Evolutionary conservation across 2,797 vertebrate genomes (phyloP).

Genomic region (Clarias pachynema): DNA sequence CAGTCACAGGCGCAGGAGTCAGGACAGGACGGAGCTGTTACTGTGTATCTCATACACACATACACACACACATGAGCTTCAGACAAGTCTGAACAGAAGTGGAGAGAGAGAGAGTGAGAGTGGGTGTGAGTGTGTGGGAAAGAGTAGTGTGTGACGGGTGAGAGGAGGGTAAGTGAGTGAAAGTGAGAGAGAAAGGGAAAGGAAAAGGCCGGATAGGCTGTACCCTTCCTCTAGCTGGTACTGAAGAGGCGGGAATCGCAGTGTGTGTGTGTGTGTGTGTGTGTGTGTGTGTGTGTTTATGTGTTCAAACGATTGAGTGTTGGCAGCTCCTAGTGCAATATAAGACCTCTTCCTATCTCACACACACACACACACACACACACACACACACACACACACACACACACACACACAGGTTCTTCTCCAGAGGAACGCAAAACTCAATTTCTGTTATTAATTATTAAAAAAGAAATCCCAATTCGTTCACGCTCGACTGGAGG

Average conservation of each 20-base stretch:
- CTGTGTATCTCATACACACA: slow-evolving; percentile 2
- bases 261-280: slow-evolving; percentile 6
- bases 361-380: background rate
- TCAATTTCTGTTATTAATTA: background rate
- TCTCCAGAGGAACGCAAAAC: background rate
- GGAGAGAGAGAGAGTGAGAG: background rate
- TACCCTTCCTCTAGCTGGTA: slow-evolving; percentile 31
- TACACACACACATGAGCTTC: background rate
- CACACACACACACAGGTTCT: background rate
- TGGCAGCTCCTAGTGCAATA: background rate
- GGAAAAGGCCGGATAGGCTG: slow-evolving; percentile 10
- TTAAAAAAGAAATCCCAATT: background rate
- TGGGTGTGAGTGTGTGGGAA: background rate
- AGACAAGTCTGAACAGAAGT: slow-evolving; percentile 43
- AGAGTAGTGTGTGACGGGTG: background rate
- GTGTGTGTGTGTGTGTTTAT: background rate
- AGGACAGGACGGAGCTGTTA: slow-evolving; percentile 8
- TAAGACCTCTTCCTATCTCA: background rate
- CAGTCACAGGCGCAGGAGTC: slow-evolving; percentile 12
- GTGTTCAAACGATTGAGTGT: background rate
- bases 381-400: background rate
- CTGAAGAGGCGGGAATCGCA: background rate
- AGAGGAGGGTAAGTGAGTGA: background rate
- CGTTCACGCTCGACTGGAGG: background rate
- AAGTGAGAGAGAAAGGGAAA: slow-evolving; percentile 13